Evolutionary conservation across 2,797 vertebrate genomes (phyloP).

Genomic region (Gorsachius magnificus): DNA sequence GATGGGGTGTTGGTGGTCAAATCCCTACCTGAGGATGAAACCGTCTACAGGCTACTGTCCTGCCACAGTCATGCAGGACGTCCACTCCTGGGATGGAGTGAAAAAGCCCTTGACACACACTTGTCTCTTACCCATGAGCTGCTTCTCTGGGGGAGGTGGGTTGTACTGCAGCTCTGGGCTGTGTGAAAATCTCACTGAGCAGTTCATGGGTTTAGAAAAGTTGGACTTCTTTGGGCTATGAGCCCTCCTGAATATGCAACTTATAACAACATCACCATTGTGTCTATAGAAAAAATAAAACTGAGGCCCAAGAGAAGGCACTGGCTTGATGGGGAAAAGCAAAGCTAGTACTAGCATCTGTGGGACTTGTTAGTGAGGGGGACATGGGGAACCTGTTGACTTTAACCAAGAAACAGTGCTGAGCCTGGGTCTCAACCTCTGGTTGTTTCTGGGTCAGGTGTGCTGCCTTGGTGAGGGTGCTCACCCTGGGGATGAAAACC

Average conservation of each 20-base stretch:
- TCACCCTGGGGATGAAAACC: not conserved
- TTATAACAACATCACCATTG: not conserved
- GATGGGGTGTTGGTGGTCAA: not conserved
- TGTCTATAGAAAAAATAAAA: not conserved
- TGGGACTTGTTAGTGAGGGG: not conserved
- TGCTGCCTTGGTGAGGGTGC: not conserved
- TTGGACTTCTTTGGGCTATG: not conserved
- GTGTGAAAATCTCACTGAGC: not conserved
- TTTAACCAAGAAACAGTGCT: not conserved
- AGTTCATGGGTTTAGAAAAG: not conserved
- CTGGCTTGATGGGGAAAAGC: not conserved
- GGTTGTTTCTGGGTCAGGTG: not conserved
- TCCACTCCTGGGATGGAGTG: not conserved
- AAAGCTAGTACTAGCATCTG: not conserved
- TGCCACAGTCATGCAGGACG: rapidly evolving
- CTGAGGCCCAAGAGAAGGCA: not conserved
- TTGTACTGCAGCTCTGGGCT: not conserved
- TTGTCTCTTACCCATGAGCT: not conserved
- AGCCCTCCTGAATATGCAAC: not conserved
- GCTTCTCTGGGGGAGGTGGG: not conserved
- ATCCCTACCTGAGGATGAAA: not conserved
- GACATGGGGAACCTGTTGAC: not conserved
- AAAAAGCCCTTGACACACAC: not conserved
- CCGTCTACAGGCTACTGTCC: not conserved
- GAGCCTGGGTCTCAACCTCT: not conserved